Evolutionary conservation across 1,140 invertebrate genomes (phyloP), one percentile per base, ranked within the genome.

Genomic region (Augochlora pura): DNA sequence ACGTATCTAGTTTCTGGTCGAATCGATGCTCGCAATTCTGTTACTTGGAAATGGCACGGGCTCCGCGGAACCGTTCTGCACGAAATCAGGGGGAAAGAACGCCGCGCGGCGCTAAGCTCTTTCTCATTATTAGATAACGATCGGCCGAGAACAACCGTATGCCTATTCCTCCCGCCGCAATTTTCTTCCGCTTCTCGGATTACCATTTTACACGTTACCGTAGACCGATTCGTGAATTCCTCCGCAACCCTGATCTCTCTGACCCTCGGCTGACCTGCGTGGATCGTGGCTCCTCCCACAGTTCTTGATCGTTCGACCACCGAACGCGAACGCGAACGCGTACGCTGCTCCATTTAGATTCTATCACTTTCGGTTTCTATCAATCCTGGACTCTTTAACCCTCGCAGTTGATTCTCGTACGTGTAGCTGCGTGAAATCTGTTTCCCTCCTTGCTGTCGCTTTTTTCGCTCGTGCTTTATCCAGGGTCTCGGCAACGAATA

Each of bases 21-120:
- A 79, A 79, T 79, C 77, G 42, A 79, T 79, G 77, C 18, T 74
- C n/a, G 77, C 71, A 18, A 79, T 79, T 74, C 62, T 66, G 63
- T 63, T 79, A 65, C 77, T 73, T 72, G 77, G 70, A 66, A 73
- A 79, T 74, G 54, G 49, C n/a, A 49, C 39, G 49, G 25, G 39
- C 21, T 66, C 62, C 52, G 77, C 52, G 52, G 46, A 66, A 60
- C n/a, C 74, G 66, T 70, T 60, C 25, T 21, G 23, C 76, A 77
- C 76, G 68, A 64, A 42, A 54, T 52, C 39, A 21, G 27, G 6
- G 54, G 21, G 18, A 52, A 75, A 77, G 54, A 23, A 74, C 46
- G 23, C 9, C n/a, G 21, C 5, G 14, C 59, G 46, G 46, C 63
- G 63, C 63, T 25, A 54, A 60, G 60, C 46, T 64, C 32, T 77